A percentile compares a stretch with the other conserved stretches of the same genome.
These are phyloP conservation scores for Littorina saxatilis DNA, from an alignment of 1,140 invertebrate genomes.

Conservation along the genomic window DNA sequence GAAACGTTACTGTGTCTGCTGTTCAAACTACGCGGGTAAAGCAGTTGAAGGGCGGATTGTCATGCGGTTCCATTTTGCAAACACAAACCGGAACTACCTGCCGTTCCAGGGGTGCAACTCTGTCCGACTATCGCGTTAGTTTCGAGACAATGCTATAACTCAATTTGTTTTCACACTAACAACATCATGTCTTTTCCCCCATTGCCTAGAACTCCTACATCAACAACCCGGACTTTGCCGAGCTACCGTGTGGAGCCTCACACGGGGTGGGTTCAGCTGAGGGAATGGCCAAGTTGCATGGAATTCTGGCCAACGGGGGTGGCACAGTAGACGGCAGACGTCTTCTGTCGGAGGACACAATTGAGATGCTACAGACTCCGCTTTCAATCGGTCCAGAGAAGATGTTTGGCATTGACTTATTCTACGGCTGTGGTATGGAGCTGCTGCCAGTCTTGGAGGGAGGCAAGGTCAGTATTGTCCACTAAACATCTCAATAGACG, in stretches of 20 bases:
- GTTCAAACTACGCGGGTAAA: no score
- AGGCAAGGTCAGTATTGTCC: no score
- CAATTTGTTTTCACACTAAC: no score
- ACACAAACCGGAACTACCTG: no score
- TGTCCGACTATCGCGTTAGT: no score
- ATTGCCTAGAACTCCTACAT: constrained; percentile 34
- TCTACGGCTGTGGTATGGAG: constrained; percentile 56
- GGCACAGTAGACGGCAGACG: constrained; percentile 43
- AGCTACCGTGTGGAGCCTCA: constrained; percentile 52
- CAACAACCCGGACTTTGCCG: constrained; percentile 60
- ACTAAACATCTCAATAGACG: no score
- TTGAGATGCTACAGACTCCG: constrained; percentile 52
- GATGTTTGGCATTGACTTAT: constrained; percentile 47
- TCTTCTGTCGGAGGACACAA: constrained; percentile 50
- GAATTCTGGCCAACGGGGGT: constrained; percentile 62
- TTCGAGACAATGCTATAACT: no score
- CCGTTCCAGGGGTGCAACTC: no score
- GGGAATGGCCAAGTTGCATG: constrained; percentile 60
- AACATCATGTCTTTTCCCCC: no score
- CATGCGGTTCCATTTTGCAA: no score
- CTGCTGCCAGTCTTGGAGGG: constrained; percentile 55
- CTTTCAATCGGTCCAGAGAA: constrained; percentile 49
- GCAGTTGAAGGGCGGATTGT: no score
- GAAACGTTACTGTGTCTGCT: no score
- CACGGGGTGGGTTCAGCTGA: constrained; percentile 62